Base-by-base conservation (phyloP, 2,888 invertebrate genomes). In the Teleogryllus oceanicus region DNA sequence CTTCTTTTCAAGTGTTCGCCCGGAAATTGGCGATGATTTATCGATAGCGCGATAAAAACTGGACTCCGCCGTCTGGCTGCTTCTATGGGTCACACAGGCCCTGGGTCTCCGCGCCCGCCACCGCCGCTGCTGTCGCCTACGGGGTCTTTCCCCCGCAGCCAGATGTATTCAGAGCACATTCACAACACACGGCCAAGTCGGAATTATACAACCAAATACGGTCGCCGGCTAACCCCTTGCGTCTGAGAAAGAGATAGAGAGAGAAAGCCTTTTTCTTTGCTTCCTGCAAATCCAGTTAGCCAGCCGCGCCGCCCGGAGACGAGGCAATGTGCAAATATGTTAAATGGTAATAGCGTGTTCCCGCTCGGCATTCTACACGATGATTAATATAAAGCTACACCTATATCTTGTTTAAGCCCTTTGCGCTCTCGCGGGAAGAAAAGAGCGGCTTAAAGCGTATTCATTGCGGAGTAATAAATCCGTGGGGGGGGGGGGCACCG, bases 11-110 rank as follows among this genome's bases (percentile, higher is more conserved):
- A 62, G 62, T 18, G 62, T 8, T 13, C 13, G 62, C 62, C 62
- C 62, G 62, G 62, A 62, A 62, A 62, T 62, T 62, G 62, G 62
- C 62, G 62, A 62, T 62, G 62, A 62, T 62, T 62, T 62, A 62
- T 62, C n/a, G 62, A 62, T 62, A 13, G 13, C 62, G 62, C 62
- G 62, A 62, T 62, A 62, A 62, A 62, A 62, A 62, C 62, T 62
- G 62, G 62, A 62, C 62, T 62, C 62, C 8, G 37, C 37, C 37
- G 37, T 5, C 37, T 37, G 37, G 37, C 37, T 8, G 37, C 10
- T 37, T 37, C 37, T 37, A 37, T 37, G 37, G 37, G 37, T 37
- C 8, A 8, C 37, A 8, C 37, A 37, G 37, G 37, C 37, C 16
- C 62, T 3, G 62, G n/a, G n/a, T 62, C 62, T 16, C 12, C 13